Evolutionary conservation across 2,888 invertebrate genomes (phyloP).

Genomic region (Pseudococcus viburni): DNA sequence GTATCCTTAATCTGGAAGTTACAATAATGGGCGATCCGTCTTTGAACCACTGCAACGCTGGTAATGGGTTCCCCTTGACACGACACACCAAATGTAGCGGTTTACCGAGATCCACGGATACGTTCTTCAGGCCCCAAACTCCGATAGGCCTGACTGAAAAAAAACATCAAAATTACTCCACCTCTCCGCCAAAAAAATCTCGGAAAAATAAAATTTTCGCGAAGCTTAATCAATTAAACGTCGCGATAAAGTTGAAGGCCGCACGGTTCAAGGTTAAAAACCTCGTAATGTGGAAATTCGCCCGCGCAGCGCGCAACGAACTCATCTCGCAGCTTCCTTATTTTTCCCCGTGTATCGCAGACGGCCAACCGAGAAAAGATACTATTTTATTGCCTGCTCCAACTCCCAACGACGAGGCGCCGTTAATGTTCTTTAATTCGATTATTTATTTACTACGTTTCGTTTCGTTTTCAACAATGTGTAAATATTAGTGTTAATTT

Average conservation of each 20-base stretch:
- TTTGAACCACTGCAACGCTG: constrained; percentile 87
- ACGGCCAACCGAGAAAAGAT: constrained; percentile 10
- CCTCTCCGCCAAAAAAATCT: neutral
- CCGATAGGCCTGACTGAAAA: constrained; percentile 69
- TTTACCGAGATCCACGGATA: constrained; percentile 69
- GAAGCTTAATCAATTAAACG: constrained; percentile 23
- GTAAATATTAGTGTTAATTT: constrained; percentile 33
- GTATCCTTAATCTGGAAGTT: constrained; percentile 76
- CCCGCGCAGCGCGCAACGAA: neutral
- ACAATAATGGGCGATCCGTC: constrained; percentile 79
- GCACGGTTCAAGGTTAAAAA: constrained; percentile 28
- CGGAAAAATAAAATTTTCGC: neutral
- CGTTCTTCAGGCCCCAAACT: constrained; percentile 69
- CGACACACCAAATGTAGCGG: constrained; percentile 80
- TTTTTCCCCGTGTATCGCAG: neutral
- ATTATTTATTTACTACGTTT: constrained; percentile 38
- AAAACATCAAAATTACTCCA: constrained; percentile 24
- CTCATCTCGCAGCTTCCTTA: constrained; percentile 14
- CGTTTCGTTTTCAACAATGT: constrained; percentile 30
- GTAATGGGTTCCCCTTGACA: constrained; percentile 84
- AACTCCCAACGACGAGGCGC: neutral
- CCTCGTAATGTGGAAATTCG: constrained; percentile 6
- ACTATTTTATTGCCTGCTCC: constrained; percentile 16
- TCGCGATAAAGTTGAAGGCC: constrained; percentile 18
- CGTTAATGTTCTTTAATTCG: constrained; percentile 41